Base-by-base conservation (phyloP, 2,113 vertebrate species). In the Todiramphus saurophagus region DNA sequence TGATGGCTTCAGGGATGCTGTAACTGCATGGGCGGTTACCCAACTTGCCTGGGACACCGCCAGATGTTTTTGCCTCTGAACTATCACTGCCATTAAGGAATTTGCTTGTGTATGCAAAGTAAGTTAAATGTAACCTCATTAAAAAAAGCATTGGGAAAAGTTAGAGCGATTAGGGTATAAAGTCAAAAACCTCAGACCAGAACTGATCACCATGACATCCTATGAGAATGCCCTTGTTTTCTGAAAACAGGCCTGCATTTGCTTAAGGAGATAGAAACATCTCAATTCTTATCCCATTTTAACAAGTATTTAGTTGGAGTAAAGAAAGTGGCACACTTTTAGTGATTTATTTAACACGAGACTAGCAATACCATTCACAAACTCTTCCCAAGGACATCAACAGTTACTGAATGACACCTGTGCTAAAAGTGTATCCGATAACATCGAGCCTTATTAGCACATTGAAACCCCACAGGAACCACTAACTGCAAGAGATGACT, bases 1-100 rank as follows among this genome's bases (percentile, higher is more conserved):
- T 1, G 41, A 66, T 50, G 72, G 24, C 72, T 76, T 70, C 30
- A 27, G 79, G 89, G 84, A 89, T 68, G 87, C 59, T 83, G 17
- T 33, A 70, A 69, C 62, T 15, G 14, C 2, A 20, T 6, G 58
- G 88, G 72, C 79, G 55, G 46, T 35, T 74, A 51, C 88, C 46
- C 89, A 78, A 13, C 67, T 39, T 33, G 41, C 68, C 69, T 87
- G 78, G 85, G 91, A 78, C 67, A 13, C 0, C 1, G 85, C 59
- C 89, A 92, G 81, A 68, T 83, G 69, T 51, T 87, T 79, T 64
- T 70, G 33, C 59, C 83, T 78, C 89, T 27, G 56, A 82, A 73
- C 76, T 74, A 39, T 60, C 70, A 50, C 33, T 79, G 78, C 64
- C 81, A 90, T 37, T 88, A 96, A 93, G 48, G 73, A 89, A 94